Percentiles rank a stretch among this genome's conserved stretches.
Evolutionary conservation across 2,113 vertebrate species (phyloP).

Genomic region (Pristiophorus japonicus): DNA sequence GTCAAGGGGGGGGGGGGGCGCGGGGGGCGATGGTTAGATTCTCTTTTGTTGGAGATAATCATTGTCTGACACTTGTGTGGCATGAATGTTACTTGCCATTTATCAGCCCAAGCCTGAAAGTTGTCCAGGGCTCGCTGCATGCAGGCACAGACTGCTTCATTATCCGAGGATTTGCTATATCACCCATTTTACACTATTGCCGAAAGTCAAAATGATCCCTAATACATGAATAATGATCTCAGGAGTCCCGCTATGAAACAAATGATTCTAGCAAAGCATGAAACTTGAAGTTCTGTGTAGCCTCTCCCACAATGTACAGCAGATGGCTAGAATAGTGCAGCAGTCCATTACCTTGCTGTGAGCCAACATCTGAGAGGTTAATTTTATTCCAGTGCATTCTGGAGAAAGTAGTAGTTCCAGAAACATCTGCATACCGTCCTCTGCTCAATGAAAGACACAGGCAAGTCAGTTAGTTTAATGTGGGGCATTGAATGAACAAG

Average conservation of each 20-base stretch:
- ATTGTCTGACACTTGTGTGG: too few relatives aligned
- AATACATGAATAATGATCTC: background rate
- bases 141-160: too few relatives aligned
- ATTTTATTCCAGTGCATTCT: background rate
- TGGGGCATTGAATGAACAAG: background rate
- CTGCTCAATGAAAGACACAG: background rate
- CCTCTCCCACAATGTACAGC: too few relatives aligned
- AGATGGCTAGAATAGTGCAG: background rate
- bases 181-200: background rate
- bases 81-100: too few relatives aligned
- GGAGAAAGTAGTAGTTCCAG: background rate
- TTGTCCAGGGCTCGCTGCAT: too few relatives aligned
- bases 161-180: background rate
- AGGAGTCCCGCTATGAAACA: background rate
- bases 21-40: too few relatives aligned
- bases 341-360: background rate
- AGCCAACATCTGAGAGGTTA: background rate
- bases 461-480: background rate
- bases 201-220: background rate
- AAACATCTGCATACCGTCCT: background rate
- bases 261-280: background rate
- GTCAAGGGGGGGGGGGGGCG: too few relatives aligned
- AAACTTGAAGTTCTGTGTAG: background rate
- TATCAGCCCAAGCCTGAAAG: too few relatives aligned
- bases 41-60: too few relatives aligned